phyloP scores from a whole-genome alignment of 2,888 invertebrate species.

The Phengaris arion region DNA sequence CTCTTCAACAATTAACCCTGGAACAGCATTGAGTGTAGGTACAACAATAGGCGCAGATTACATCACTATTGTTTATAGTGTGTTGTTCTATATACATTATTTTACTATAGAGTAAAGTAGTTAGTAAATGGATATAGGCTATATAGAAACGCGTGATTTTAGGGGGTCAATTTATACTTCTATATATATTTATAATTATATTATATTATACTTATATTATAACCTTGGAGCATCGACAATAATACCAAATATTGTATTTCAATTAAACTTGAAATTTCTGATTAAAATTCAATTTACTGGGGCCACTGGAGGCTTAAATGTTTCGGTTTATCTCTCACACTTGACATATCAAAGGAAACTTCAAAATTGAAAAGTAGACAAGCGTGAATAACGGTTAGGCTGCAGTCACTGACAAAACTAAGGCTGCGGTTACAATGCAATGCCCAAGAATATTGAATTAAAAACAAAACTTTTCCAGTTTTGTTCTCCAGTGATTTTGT shows the following conservation, averaged over 20 bases:
- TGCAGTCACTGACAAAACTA: background rate
- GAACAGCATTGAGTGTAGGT: background rate
- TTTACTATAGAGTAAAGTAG: no score
- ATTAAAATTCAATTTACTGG: background rate
- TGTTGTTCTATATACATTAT: no score
- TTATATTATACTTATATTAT: no score
- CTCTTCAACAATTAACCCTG: background rate
- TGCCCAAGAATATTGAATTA: background rate
- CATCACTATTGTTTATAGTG: background rate
- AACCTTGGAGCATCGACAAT: no score
- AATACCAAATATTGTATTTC: no score
- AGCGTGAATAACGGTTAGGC: background rate
- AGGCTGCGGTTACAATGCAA: background rate
- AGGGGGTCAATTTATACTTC: no score
- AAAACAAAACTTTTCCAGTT: no score
- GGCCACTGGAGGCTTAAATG: background rate
- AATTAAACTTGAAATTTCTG: background rate
- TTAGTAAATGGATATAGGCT: no score
- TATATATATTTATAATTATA: no score
- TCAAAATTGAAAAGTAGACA: constrained; percentile 12
- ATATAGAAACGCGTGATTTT: no score
- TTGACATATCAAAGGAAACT: constrained; percentile 12
- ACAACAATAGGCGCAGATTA: background rate
- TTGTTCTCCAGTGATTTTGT: no score
- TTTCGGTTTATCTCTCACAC: background rate